These are phyloP conservation scores for Crypturellus undulatus DNA, from an alignment of 2,113 vertebrate species.

Conservation along the genomic window DNA sequence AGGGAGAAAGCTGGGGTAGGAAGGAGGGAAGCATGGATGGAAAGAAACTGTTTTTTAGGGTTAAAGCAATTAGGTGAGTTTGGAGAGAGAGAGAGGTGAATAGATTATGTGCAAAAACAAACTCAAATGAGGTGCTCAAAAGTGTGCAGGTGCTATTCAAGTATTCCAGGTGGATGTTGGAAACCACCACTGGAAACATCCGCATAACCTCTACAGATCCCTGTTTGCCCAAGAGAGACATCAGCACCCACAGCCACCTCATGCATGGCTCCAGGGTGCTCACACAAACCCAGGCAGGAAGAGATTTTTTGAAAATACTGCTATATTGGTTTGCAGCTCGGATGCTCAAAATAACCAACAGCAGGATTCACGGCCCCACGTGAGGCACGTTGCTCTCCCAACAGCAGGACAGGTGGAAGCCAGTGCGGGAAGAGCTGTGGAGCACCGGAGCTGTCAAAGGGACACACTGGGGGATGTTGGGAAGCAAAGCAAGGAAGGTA, in stretches of 20 bases:
- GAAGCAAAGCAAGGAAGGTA: constrained; percentile 41
- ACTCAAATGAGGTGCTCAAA: not conserved
- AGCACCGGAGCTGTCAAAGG: constrained; percentile 40
- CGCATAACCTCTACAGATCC: not conserved
- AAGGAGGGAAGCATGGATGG: not conserved
- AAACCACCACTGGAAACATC: not conserved
- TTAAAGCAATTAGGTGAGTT: not conserved
- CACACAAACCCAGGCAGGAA: rapidly evolving
- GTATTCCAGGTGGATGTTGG: not conserved
- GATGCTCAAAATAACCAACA: not conserved
- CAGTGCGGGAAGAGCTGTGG: constrained; percentile 42
- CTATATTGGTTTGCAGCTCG: not conserved
- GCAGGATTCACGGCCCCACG: constrained; percentile 35
- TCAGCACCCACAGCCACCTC: not conserved
- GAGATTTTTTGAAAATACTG: not conserved
- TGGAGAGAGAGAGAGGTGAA: not conserved
- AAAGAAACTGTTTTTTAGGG: not conserved
- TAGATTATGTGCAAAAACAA: not conserved
- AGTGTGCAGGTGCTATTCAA: not conserved
- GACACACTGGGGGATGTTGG: constrained; percentile 52
- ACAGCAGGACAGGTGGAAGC: constrained; percentile 60
- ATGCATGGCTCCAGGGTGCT: not conserved
- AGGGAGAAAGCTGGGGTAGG: not conserved
- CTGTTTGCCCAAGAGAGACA: not conserved
- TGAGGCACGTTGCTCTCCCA: not conserved